These are phyloP conservation scores for Biston stratarius DNA, from an alignment of 2,888 invertebrate genomes.

Conservation along the genomic window DNA sequence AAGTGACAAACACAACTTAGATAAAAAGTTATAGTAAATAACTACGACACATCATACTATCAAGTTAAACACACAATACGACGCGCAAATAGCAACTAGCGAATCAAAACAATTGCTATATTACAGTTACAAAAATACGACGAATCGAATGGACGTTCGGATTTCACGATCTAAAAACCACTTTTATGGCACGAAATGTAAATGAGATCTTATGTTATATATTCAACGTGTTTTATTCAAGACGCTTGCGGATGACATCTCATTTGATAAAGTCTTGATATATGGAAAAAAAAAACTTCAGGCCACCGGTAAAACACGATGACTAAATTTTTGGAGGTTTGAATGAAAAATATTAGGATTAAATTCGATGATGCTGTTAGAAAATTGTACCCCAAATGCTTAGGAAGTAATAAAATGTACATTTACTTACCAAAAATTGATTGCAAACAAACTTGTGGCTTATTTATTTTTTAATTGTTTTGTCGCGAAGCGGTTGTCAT, in stretches of 20 bases:
- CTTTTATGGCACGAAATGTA: conserved; percentile 50
- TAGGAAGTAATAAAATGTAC: conserved; percentile 41
- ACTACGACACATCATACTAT: conserved; percentile 10
- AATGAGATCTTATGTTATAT: conserved; percentile 55
- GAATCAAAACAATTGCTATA: conserved; percentile 42
- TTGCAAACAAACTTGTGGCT: conserved; percentile 68
- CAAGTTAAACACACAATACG: conserved; percentile 38
- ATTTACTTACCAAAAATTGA: conserved; percentile 73
- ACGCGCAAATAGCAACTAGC: conserved; percentile 40
- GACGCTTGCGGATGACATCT: conserved; percentile 48
- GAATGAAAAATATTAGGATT: conserved; percentile 17
- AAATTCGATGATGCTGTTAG: neutral
- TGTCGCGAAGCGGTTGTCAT: conserved; percentile 77
- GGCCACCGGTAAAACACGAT: conserved; percentile 57
- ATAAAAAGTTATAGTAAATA: conserved; percentile 17
- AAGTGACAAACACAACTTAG: conserved; percentile 1
- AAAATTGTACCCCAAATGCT: conserved; percentile 4
- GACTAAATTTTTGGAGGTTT: conserved; percentile 59
- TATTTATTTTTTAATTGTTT: conserved; percentile 81
- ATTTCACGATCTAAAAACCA: conserved; percentile 42
- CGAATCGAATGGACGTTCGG: conserved; percentile 25
- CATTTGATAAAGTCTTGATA: conserved; percentile 50
- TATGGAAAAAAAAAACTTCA: conserved; percentile 52
- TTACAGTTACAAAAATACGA: conserved; percentile 49
- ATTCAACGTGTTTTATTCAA: conserved; percentile 55